Conservation (phyloP, 2,113 vertebrate species). For the Hippocampus abdominalis region DNA sequence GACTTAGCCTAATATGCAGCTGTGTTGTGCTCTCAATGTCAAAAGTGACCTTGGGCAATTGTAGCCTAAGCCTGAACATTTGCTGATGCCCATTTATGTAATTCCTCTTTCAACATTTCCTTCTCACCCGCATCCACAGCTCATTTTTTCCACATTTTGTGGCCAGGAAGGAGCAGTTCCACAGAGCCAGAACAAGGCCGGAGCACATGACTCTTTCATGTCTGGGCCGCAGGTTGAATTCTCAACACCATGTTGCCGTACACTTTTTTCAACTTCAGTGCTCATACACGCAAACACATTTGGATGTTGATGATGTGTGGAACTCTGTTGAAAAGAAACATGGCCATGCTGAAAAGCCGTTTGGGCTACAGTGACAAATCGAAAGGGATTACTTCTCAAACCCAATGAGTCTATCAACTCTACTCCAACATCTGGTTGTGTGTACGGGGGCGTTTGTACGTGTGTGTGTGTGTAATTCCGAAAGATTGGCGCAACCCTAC, state of each 20-base stretch:
- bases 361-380: background rate
- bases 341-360: background rate
- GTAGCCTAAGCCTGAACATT: constrained; percentile 51
- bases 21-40: constrained; percentile 31
- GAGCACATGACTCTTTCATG: background rate
- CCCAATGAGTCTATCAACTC: background rate
- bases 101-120: constrained; percentile 51
- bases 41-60: constrained; percentile 21
- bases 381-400: background rate
- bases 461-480: background rate
- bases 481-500: background rate
- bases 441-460: background rate
- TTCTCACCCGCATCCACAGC: constrained; percentile 50
- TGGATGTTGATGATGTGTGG: background rate
- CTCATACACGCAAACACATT: background rate
- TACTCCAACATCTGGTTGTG: background rate
- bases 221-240: background rate
- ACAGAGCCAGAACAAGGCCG: constrained; percentile 31
- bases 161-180: constrained; percentile 46
- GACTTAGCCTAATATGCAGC: constrained; percentile 41
- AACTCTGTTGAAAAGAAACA: background rate
- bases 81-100: constrained; percentile 47
- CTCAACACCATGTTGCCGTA: background rate
- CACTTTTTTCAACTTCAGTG: background rate
- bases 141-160: constrained; percentile 64